phyloP scores from a whole-genome alignment of 2,113 vertebrate species.

The Ivindomyrus marchei region DNA sequence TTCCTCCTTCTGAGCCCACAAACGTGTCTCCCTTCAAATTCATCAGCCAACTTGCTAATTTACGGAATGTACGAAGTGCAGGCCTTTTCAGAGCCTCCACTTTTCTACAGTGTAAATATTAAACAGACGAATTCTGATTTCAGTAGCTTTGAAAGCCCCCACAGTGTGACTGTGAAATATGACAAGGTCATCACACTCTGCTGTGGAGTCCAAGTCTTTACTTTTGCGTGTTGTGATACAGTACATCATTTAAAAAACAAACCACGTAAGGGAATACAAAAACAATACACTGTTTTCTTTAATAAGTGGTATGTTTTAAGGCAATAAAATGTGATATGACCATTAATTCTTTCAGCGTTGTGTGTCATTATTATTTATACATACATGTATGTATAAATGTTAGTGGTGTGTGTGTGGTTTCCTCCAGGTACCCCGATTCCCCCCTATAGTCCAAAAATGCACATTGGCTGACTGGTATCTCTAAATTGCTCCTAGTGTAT shows the following conservation, averaged over 20 bases:
- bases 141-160: slow-evolving; percentile 50
- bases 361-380: background rate
- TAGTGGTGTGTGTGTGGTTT: background rate
- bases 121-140: slow-evolving; percentile 41
- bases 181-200: slow-evolving; percentile 36
- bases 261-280: slow-evolving; percentile 49
- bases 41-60: slow-evolving; percentile 64
- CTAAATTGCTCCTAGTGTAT: background rate
- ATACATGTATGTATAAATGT: background rate
- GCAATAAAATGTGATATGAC: slow-evolving; percentile 34
- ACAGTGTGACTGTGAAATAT: slow-evolving; percentile 53
- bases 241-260: slow-evolving; percentile 42
- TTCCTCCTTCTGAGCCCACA: slow-evolving; percentile 55
- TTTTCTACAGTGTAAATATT: slow-evolving; percentile 44
- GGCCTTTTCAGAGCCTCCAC: slow-evolving; percentile 37
- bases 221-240: slow-evolving; percentile 28
- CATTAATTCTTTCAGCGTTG: slow-evolving; percentile 39
- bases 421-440: background rate
- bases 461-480: background rate
- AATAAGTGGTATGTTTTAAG: slow-evolving; percentile 59
- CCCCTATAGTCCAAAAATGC: background rate
- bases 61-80: slow-evolving; percentile 57
- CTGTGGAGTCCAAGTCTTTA: slow-evolving; percentile 41
- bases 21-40: slow-evolving; percentile 50
- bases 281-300: slow-evolving; percentile 58